Evolutionary conservation across 2,797 vertebrate species (phyloP), one percentile per base, ranked within the genome.

Genomic region (Sibirionetta formosa): DNA sequence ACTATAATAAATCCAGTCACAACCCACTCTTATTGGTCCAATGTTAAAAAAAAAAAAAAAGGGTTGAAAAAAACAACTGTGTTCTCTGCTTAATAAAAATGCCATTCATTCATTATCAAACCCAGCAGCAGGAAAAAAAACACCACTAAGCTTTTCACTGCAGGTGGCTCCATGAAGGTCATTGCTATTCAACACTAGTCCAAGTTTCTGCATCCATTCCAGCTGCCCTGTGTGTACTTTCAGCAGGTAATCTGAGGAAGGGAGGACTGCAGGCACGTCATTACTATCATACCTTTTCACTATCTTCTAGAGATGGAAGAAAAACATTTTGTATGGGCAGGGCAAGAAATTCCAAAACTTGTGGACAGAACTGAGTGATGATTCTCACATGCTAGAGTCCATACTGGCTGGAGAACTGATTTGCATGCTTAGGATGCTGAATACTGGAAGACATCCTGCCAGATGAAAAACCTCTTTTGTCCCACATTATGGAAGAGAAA

Each of bases 51-150:
- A 40, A 6, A 48, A 20, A 48, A 0, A 4, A 50, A 7, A 26
- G 0, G 3, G 0, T 54, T 56, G 33, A 26, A 50, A 68, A 69
- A 69, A 63, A 0, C 3, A 57, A 0, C 36, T 81, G 7, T 24
- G 3, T 56, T 83, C 22, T 58, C n/a, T 63, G 24, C 7, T 91
- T 66, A 17, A 24, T 73, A 36, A 13, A 81, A 33, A 69, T 33
- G 1, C 2, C 6, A 48, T 63, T 81, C 7, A 29, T 79, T 82
- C 29, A 26, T 54, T 64, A 48, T 11, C 14, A 48, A 50, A 87
- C 2, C 4, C 23, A 58, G 29, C 29, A 75, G 48, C 5, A 86
- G 48, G 36, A 84, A 93, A 91, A 54, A 48, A 79, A n/a, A 8
- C 48, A 18, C 29, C 50, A 29, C 11, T 44, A 18, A 65, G 11